phyloP scores from a whole-genome alignment of 2,888 invertebrate genomes.

The Trypoxylon attenuatum region DNA sequence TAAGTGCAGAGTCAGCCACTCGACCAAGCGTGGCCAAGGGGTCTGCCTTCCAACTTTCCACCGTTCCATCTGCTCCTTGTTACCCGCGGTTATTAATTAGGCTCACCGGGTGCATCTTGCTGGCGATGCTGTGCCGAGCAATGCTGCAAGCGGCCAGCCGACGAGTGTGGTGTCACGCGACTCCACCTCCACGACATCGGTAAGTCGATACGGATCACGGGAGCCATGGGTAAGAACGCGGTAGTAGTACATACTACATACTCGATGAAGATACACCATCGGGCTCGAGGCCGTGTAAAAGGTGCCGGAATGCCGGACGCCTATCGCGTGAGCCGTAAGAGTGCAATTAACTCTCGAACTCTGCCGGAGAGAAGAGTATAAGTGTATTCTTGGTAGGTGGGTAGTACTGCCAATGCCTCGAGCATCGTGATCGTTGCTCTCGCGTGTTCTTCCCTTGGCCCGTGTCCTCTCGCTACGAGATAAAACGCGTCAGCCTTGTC shows the following conservation, averaged over 20 bases:
- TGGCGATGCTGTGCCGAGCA: neutral
- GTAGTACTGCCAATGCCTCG: neutral
- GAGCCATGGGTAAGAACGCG: neutral
- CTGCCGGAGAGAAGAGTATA: neutral
- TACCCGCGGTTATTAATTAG: slow-evolving; percentile 71
- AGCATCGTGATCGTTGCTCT: slow-evolving; percentile 29
- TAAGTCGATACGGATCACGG: slow-evolving; percentile 10
- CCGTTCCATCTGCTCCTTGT: slow-evolving; percentile 71
- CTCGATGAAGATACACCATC: slow-evolving; percentile 4
- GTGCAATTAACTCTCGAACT: slow-evolving; percentile 45
- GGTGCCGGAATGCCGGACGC: slow-evolving; percentile 17
- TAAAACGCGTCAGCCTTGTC: slow-evolving; percentile 41
- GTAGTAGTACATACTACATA: neutral
- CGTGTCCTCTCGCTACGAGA: slow-evolving; percentile 34
- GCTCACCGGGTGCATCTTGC: slow-evolving; percentile 27
- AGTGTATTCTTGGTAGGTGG: too few relatives aligned
- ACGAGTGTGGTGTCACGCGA: slow-evolving; percentile 3
- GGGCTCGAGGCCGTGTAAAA: slow-evolving; percentile 8
- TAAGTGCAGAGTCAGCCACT: slow-evolving; percentile 14
- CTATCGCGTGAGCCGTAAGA: slow-evolving; percentile 26
- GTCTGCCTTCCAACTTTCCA: slow-evolving; percentile 47
- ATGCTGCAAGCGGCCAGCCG: neutral
- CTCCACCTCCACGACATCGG: slow-evolving; percentile 1
- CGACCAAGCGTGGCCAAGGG: slow-evolving; percentile 35
- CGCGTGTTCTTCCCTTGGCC: slow-evolving; percentile 33